Conservation (phyloP, 2,113 vertebrate genomes). For the Nycticebus coucang region DNA sequence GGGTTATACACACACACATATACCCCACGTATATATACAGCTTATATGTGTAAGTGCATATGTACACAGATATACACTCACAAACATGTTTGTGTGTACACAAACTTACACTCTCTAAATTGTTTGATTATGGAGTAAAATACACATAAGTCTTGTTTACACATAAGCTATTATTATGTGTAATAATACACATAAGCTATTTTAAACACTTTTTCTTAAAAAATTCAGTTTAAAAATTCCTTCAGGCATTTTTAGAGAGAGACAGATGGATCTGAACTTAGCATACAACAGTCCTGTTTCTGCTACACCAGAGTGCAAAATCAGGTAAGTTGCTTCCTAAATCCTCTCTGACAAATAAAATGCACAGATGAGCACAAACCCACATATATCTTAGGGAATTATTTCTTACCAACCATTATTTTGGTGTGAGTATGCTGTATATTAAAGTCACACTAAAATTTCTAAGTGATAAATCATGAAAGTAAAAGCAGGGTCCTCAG, state of each 20-base stretch:
- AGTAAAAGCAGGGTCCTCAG: background rate
- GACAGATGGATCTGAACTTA: background rate
- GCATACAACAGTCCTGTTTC: background rate
- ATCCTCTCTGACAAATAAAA: background rate
- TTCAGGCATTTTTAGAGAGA: background rate
- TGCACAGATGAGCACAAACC: background rate
- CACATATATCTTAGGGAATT: background rate
- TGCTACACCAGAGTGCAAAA: background rate
- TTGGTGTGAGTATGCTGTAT: background rate
- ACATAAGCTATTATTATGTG: too few species aligned
- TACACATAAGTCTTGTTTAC: background rate
- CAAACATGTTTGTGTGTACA: background rate
- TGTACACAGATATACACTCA: too few species aligned
- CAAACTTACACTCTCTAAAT: background rate
- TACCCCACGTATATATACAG: too few species aligned
- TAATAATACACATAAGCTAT: too few species aligned
- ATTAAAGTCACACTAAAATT: background rate
- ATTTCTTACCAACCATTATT: background rate
- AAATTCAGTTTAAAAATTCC: background rate
- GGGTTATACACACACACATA: too few species aligned
- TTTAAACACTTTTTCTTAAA: background rate
- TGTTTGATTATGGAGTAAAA: background rate
- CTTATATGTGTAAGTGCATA: background rate
- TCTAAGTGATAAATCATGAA: conserved; percentile 51
- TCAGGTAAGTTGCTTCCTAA: background rate